Evolutionary conservation across 2,888 invertebrate species (phyloP), one percentile per base, ranked within the genome.

Genomic region (Phymatocera aterrima): DNA sequence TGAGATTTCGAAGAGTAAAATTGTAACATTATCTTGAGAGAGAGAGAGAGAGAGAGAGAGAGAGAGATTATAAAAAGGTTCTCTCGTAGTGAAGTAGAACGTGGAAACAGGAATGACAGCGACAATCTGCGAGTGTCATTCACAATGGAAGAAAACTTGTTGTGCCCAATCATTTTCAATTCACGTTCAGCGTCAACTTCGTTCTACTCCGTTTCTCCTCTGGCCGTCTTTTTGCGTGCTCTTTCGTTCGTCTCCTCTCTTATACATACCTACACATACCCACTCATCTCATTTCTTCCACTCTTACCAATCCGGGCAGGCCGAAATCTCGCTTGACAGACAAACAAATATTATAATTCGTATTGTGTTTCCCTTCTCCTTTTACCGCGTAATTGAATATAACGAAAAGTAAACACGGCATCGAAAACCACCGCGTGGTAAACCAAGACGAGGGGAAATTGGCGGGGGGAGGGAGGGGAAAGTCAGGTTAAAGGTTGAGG

Each of bases 261-360:
- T 51, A 18, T 51, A 5, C 54, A 18, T 51, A 28, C 48, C 51
- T 48, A n/a, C n/a, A n/a, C 24, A 51, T 65, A 24, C 2, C 4
- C 34, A 15, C 34, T 61, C n/a, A 24, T 34, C n/a, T 34, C n/a
- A 15, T 40, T 43, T 18, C 46, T 46, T 37, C 34, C 10, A 21
- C 51, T 72, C 40, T 34, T 37, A 51, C 54, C 40, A 43, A 18
- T 57, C 57, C 3, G 21, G 12, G 15, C 24, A 40, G 28, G 15
- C 24, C 40, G 18, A 40, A 75, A 75, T 60, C 57, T n/a, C 24
- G 57, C 57, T 75, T 86, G 84, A 83, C 83, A 86, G 86, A 86
- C 89, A 89, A 90, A 89, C 89, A 88, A 88, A 88, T 88, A 89
- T 90, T 87, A 85, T 88, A 88, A 89, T 88, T 89, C 86, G 85